Conservation (phyloP, 1,140 invertebrate genomes). For the Camponotus floridanus region DNA sequence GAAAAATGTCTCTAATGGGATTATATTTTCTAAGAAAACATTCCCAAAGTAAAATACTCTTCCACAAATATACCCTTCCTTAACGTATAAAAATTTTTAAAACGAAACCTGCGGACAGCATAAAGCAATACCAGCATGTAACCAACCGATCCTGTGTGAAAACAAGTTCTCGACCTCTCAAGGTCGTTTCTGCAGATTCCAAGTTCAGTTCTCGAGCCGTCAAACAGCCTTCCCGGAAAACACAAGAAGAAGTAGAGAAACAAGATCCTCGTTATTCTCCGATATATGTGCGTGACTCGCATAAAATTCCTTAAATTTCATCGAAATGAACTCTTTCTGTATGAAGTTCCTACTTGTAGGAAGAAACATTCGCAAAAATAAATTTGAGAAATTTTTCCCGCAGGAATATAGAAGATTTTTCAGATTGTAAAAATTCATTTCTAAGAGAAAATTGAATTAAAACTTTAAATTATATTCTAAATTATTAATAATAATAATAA, state of each 20-base stretch:
- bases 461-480: not conserved
- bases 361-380: not conserved
- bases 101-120: too few relatives aligned
- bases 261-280: constrained; percentile 39
- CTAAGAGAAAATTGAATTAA: not conserved
- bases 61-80: not conserved
- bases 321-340: not conserved
- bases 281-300: constrained; percentile 28
- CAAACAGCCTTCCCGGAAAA: constrained; percentile 45
- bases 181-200: constrained; percentile 69
- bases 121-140: not conserved
- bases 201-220: constrained; percentile 25
- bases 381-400: not conserved
- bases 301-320: constrained; percentile 32
- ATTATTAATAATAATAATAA: too few relatives aligned
- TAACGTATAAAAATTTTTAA: not conserved
- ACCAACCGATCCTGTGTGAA: constrained; percentile 31
- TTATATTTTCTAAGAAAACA: too few relatives aligned
- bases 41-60: not conserved
- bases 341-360: not conserved
- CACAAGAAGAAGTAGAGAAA: constrained; percentile 26
- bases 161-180: constrained; percentile 69
- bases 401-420: not conserved
- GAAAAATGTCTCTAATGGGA: too few relatives aligned
- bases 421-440: not conserved